Evolutionary conservation across 2,888 invertebrate species (phyloP).

Genomic region (Slavum lentiscoides): DNA sequence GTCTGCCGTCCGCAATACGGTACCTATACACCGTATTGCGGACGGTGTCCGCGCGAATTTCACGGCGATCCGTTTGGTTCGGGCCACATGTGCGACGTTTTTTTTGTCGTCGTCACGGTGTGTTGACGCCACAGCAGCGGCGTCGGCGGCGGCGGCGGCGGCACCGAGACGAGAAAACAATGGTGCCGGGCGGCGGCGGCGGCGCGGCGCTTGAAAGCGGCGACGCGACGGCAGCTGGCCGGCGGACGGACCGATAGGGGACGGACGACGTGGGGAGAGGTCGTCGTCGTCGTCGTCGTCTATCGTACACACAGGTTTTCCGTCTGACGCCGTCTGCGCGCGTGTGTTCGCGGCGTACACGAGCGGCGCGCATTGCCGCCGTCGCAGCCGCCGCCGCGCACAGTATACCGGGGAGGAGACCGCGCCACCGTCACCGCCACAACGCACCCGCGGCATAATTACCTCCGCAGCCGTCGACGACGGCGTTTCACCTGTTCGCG

Average conservation of each 20-base stretch:
- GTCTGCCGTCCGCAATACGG: too few relatives aligned
- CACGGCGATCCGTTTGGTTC: too few relatives aligned
- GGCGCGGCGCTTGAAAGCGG: constrained; percentile 36
- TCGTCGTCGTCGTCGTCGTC: neutral
- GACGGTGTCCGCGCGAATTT: too few relatives aligned
- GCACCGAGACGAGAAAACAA: neutral
- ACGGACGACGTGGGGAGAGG: neutral
- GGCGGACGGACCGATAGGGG: constrained; percentile 10
- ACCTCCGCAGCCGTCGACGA: neutral
- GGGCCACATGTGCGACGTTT: too few relatives aligned
- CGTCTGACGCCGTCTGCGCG: constrained; percentile 12
- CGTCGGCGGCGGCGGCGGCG: neutral
- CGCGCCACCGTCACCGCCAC: too few relatives aligned
- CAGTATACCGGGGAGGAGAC: too few relatives aligned
- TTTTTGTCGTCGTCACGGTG: too few relatives aligned
- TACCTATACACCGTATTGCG: too few relatives aligned
- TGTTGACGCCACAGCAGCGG: too few relatives aligned
- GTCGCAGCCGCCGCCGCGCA: too few relatives aligned
- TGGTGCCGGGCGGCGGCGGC: too few relatives aligned
- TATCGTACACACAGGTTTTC: constrained; percentile 40
- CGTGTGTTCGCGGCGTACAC: neutral
- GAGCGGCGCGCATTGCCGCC: neutral
- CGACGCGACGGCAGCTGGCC: constrained; percentile 11
- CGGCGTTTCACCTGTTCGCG: constrained; percentile 43
- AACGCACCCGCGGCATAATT: constrained; percentile 13